Evolutionary conservation across 2,888 invertebrate genomes (phyloP).

Genomic region (Choristoneura rosaceana): DNA sequence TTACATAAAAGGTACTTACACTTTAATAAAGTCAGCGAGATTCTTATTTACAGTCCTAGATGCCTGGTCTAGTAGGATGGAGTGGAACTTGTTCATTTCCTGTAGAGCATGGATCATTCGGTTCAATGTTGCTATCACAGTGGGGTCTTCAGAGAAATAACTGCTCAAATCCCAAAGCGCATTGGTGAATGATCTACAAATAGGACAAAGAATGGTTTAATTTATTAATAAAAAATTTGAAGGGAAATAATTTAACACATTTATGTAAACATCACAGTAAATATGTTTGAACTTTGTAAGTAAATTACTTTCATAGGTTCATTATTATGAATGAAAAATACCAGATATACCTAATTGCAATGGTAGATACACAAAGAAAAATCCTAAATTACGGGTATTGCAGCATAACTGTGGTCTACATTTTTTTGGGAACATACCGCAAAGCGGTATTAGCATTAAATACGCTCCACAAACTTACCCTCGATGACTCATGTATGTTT

Average conservation of each 20-base stretch:
- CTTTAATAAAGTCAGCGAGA: slow-evolving; percentile 95
- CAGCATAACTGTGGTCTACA: slow-evolving; percentile 12
- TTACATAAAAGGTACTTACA: slow-evolving; percentile 83
- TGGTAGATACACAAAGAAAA: slow-evolving; percentile 20
- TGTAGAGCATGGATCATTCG: slow-evolving; percentile 89
- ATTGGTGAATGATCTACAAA: slow-evolving; percentile 87
- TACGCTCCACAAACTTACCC: slow-evolving; percentile 86
- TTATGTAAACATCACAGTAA: background rate
- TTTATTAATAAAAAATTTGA: background rate
- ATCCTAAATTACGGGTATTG: slow-evolving; percentile 3
- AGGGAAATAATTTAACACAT: background rate
- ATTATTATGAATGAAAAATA: slow-evolving; percentile 8
- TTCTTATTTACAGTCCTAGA: slow-evolving; percentile 96
- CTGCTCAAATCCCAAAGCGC: slow-evolving; percentile 95
- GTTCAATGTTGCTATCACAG: slow-evolving; percentile 91
- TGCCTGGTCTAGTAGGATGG: slow-evolving; percentile 95
- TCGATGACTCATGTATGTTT: slow-evolving; percentile 96
- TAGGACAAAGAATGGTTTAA: background rate
- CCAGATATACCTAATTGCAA: background rate
- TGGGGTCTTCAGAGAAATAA: slow-evolving; percentile 94
- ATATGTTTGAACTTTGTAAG: background rate
- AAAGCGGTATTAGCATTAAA: slow-evolving; percentile 23
- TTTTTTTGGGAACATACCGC: background rate
- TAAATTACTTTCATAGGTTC: background rate
- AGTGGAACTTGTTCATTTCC: slow-evolving; percentile 97